Base-by-base conservation (phyloP, 2,888 invertebrate species). In the Nasonovia ribisnigri region DNA sequence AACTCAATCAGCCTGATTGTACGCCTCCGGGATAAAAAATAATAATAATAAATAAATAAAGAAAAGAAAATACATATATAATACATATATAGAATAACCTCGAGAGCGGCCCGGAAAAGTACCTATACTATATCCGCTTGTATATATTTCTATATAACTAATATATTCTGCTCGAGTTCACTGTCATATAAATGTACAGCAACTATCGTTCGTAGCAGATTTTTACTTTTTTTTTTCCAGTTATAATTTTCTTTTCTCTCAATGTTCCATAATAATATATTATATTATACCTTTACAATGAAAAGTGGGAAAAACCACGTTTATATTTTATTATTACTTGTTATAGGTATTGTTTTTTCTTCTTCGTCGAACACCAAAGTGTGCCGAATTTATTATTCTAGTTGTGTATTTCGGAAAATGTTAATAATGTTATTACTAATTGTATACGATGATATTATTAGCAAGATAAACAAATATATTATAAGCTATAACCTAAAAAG, bases 1-100 rank as follows among this genome's bases (percentile, higher is more conserved):
- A 93, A 93, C 93, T 93, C 93, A 93, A 93, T 93, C 93, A 93
- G 93, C 90, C 86, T 93, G 93, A 93, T 93, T 93, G 93, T 93
- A 93, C 93, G 84, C 84, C 90, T 90, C 60, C 84, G 84, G 93
- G 57, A 77, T 57, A 92, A 92, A 86, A 86, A 92, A 91, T 51
- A 91, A 84, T 57, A 91, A 86, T 84, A 91, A 91, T 84, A 84
- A 91, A 91, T 84, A 91, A 91, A 91, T 54, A 84, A 91, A 91
- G 77, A 91, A 84, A 46, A 87, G n/a, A 92, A 57, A 48, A 67
- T 77, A 67, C n/a, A 89, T 89, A 90, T 46, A 90, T 24, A 67
- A 90, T 90, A 77, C n/a, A n/a, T 46, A 89, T 89, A 90, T 46
- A 90, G 36, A 67, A 90, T 90, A 77, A 90, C 67, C 67, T 77